These are phyloP conservation scores for Bradypodion pumilum DNA, from an alignment of 2,797 vertebrate genomes.

Conservation along the genomic window DNA sequence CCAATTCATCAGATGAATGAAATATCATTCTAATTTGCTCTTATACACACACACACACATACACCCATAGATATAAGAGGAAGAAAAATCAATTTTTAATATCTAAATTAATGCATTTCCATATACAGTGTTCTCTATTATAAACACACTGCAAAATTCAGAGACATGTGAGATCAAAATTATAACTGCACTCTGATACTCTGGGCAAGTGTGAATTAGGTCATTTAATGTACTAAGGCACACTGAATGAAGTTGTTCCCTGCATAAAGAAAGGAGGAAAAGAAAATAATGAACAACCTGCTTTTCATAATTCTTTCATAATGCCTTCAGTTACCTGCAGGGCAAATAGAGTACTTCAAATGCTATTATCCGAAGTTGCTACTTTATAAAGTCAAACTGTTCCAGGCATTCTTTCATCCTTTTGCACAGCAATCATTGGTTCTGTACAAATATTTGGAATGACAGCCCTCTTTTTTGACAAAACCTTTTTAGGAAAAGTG, in stretches of 20 bases:
- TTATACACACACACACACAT: too few species aligned
- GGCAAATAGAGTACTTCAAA: neutral
- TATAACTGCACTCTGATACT: neutral
- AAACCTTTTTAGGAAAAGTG: neutral
- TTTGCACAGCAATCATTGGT: neutral
- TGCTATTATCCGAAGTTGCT: neutral
- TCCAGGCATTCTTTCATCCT: neutral
- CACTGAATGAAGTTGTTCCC: neutral
- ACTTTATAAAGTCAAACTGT: slow-evolving; percentile 1
- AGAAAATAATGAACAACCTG: neutral
- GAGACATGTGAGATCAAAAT: neutral
- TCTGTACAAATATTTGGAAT: neutral
- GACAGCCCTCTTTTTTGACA: neutral
- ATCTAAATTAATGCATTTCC: too few species aligned
- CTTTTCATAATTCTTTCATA: neutral
- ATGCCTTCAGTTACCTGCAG: neutral
- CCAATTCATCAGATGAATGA: too few species aligned
- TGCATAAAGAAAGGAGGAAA: neutral
- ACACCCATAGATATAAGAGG: too few species aligned
- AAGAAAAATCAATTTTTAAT: too few species aligned
- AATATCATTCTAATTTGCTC: too few species aligned
- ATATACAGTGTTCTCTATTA: too few species aligned
- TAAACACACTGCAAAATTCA: neutral
- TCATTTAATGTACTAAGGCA: neutral
- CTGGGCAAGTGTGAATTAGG: neutral